Evolutionary conservation across 2,797 vertebrate species (phyloP).

Genomic region (Mus minutoides): DNA sequence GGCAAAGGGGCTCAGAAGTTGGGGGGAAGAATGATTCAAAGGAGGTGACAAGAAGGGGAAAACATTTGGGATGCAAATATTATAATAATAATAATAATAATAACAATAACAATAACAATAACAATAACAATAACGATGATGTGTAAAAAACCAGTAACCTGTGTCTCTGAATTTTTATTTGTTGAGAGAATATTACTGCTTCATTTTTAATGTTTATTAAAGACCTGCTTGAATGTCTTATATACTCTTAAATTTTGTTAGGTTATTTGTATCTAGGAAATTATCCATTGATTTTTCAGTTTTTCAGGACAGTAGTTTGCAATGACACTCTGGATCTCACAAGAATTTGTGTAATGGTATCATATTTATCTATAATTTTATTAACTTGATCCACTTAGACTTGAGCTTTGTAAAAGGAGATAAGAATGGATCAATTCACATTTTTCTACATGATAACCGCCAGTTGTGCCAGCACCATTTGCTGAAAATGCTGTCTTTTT

Average conservation of each 20-base stretch:
- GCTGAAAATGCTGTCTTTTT: too few relatives aligned
- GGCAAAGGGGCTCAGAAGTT: neutral
- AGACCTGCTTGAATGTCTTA: neutral
- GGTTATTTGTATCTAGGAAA: neutral
- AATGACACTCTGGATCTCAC: neutral
- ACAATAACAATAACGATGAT: too few relatives aligned
- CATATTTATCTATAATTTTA: neutral
- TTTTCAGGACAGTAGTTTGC: neutral
- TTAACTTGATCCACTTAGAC: too few relatives aligned
- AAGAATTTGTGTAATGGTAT: neutral
- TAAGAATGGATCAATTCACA: too few relatives aligned
- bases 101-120: too few relatives aligned
- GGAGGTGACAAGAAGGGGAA: too few relatives aligned
- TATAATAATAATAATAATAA: too few relatives aligned
- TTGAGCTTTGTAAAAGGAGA: too few relatives aligned
- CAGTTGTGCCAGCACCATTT: too few relatives aligned
- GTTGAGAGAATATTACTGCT: neutral
- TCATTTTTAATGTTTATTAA: neutral
- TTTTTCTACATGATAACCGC: too few relatives aligned
- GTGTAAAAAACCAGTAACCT: neutral
- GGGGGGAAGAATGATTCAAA: neutral
- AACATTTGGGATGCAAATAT: neutral
- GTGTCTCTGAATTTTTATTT: neutral
- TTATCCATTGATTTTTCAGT: neutral
- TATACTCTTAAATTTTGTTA: neutral